phyloP scores from a whole-genome alignment of 1,140 invertebrate species.

The Euglossa dilemma region DNA sequence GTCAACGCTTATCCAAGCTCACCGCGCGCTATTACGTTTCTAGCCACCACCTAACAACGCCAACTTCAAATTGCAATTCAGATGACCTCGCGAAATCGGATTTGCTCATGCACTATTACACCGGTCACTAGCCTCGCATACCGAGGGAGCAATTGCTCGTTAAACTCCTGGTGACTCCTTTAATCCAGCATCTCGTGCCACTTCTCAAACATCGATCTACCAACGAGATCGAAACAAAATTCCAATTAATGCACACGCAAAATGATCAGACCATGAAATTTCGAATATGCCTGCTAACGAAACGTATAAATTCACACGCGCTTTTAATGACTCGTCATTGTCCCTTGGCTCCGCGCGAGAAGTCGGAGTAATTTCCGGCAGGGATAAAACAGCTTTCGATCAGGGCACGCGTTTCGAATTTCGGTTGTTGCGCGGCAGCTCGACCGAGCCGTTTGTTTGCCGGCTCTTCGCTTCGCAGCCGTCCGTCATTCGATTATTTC shows the following conservation, averaged over 20 bases:
- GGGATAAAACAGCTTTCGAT: conserved; percentile 22
- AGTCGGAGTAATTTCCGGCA: not conserved
- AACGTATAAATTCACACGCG: not conserved
- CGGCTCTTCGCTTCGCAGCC: not conserved
- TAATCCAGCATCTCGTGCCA: too few species aligned
- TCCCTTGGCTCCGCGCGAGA: not conserved
- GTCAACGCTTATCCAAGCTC: too few species aligned
- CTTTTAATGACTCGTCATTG: not conserved
- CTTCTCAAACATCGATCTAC: not conserved
- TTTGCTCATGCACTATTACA: not conserved
- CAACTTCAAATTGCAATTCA: not conserved
- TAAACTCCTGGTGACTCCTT: not conserved
- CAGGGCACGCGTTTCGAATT: conserved; percentile 23
- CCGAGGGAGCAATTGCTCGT: not conserved
- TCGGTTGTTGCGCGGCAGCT: not conserved
- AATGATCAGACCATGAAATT: too few species aligned
- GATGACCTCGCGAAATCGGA: not conserved
- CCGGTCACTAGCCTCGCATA: too few species aligned
- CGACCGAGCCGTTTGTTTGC: conserved; percentile 21
- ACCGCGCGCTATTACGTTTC: too few species aligned
- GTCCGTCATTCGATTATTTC: conserved; percentile 50
- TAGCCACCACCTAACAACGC: not conserved
- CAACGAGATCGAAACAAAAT: not conserved
- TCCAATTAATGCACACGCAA: not conserved
- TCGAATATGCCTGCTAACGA: not conserved